These are phyloP conservation scores for Dasypolia templi DNA, from an alignment of 2,888 invertebrate genomes.

Conservation along the genomic window DNA sequence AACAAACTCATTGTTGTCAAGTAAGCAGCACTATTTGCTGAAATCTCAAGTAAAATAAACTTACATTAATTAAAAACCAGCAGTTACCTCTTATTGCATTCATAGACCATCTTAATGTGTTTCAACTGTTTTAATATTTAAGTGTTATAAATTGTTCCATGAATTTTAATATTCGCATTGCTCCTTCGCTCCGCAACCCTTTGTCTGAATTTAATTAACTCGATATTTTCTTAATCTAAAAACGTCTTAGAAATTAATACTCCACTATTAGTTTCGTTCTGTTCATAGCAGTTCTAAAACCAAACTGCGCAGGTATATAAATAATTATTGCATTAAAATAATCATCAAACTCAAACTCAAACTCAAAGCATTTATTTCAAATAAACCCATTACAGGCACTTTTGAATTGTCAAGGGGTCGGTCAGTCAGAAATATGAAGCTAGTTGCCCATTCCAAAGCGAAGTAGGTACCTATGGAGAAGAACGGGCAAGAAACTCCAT, in stretches of 20 bases:
- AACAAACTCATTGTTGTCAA: slow-evolving; percentile 14
- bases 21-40: slow-evolving; percentile 21
- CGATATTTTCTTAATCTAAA: slow-evolving; percentile 48
- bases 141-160: slow-evolving; percentile 44
- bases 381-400: too few relatives aligned
- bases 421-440: too few relatives aligned
- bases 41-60: slow-evolving; percentile 38
- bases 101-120: slow-evolving; percentile 40
- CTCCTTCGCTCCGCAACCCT: slow-evolving; percentile 34
- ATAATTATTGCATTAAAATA: background rate
- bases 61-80: slow-evolving; percentile 37
- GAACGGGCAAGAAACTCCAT: too few relatives aligned
- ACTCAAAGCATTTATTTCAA: too few relatives aligned
- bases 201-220: slow-evolving; percentile 53
- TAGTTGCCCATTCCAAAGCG: too few relatives aligned
- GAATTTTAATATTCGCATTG: slow-evolving; percentile 58
- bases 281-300: slow-evolving; percentile 16
- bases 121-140: slow-evolving; percentile 47
- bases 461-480: too few relatives aligned
- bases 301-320: background rate
- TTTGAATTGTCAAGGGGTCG: too few relatives aligned
- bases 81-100: slow-evolving; percentile 37
- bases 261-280: slow-evolving; percentile 37
- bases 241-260: slow-evolving; percentile 49
- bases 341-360: too few relatives aligned